Conservation (phyloP, 1,140 invertebrate species). For the Dreissena polymorpha region DNA sequence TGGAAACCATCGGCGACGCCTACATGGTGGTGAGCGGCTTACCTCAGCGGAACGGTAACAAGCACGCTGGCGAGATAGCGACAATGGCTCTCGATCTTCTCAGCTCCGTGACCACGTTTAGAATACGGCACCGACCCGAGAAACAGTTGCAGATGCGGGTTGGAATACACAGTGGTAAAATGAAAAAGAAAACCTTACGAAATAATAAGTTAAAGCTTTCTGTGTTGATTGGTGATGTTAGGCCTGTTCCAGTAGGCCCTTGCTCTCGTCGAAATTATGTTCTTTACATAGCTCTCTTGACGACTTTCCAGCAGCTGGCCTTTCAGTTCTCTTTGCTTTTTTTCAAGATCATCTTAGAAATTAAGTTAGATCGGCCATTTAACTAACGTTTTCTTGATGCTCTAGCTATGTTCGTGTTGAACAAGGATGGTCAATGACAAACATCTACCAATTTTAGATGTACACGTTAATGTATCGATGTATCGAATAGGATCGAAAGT, state of each 20-base stretch:
- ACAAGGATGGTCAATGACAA: no score
- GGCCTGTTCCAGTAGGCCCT: background rate
- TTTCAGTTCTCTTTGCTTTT: no score
- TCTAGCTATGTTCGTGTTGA: no score
- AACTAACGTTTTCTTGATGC: background rate
- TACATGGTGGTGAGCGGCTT: conserved; percentile 82
- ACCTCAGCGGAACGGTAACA: conserved; percentile 82
- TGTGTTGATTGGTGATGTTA: background rate
- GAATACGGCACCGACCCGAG: conserved; percentile 90
- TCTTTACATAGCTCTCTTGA: background rate
- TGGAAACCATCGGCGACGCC: conserved; percentile 86
- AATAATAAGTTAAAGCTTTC: background rate
- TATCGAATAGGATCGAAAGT: no score
- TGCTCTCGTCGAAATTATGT: no score
- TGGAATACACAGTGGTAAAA: conserved; percentile 92
- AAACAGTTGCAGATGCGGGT: conserved; percentile 93
- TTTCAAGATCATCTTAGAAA: background rate
- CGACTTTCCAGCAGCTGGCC: no score
- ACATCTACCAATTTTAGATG: no score
- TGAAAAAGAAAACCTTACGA: no score
- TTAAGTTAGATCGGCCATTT: background rate
- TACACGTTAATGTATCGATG: no score
- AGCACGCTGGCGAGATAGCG: conserved; percentile 90
- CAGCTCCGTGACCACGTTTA: conserved; percentile 90
- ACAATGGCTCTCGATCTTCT: conserved; percentile 92